These are phyloP conservation scores for Creontiades dilutus DNA, from an alignment of 2,888 invertebrate species.

Conservation along the genomic window DNA sequence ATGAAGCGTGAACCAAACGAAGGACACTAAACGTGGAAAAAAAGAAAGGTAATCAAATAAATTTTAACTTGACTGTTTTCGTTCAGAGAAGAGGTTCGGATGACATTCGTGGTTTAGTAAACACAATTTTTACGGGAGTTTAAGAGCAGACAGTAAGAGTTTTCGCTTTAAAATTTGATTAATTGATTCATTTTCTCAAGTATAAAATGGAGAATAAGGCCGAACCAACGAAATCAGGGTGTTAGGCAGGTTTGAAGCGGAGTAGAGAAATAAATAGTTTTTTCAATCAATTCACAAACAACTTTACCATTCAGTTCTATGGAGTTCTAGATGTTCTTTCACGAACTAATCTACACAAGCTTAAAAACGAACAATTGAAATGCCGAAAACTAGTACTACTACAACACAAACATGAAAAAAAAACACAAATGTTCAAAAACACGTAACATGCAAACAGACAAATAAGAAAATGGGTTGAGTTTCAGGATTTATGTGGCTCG, in stretches of 20 bases:
- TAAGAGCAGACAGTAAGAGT: too few species aligned
- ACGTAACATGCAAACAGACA: neutral
- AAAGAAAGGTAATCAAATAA: too few species aligned
- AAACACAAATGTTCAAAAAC: neutral
- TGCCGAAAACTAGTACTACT: neutral
- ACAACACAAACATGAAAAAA: neutral
- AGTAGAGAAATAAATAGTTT: neutral
- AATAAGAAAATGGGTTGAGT: neutral
- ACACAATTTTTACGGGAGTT: too few species aligned
- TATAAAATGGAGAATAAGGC: neutral
- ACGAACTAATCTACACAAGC: neutral
- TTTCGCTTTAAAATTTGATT: too few species aligned
- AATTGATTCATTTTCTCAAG: too few species aligned
- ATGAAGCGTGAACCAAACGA: too few species aligned
- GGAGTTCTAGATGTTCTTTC: too few species aligned
- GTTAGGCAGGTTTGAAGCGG: neutral
- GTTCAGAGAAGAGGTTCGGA: too few species aligned
- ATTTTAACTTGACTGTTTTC: too few species aligned
- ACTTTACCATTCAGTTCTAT: neutral
- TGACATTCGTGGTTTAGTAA: too few species aligned
- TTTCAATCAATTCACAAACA: neutral
- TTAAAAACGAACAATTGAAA: neutral
- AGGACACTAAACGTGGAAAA: too few species aligned
- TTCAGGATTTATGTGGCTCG: neutral
- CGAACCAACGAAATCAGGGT: neutral